phyloP scores from a whole-genome alignment of 2,888 invertebrate species.

The Brassicogethes aeneus region DNA sequence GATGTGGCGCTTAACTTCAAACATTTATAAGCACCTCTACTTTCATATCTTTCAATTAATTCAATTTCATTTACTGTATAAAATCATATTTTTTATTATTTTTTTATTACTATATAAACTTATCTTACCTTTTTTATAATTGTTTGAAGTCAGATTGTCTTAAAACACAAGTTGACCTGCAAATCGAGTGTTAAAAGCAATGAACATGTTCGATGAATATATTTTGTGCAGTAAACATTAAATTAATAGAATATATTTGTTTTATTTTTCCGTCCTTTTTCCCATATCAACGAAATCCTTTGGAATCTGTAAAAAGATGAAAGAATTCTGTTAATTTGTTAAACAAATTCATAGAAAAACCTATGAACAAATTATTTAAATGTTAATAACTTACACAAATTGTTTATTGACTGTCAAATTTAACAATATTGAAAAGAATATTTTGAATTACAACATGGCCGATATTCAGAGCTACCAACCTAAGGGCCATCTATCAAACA shows the following conservation, averaged over 20 bases:
- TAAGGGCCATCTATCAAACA: too few relatives aligned
- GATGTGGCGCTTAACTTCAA: background rate
- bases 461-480: too few relatives aligned
- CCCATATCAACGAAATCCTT: too few relatives aligned
- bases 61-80: background rate
- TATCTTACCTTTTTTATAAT: conserved; percentile 27
- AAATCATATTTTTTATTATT: conserved; percentile 18
- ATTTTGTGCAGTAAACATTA: conserved; percentile 44
- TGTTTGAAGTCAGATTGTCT: conserved; percentile 25
- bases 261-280: background rate
- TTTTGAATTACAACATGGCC: too few relatives aligned
- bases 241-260: conserved; percentile 28
- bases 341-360: too few relatives aligned
- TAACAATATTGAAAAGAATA: too few relatives aligned
- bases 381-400: too few relatives aligned
- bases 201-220: conserved; percentile 43
- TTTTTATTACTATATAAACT: conserved; percentile 12
- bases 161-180: conserved; percentile 33
- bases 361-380: too few relatives aligned
- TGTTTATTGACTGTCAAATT: too few relatives aligned
- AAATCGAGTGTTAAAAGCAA: conserved; percentile 41
- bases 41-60: background rate
- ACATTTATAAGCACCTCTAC: background rate
- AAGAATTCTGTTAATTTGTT: too few relatives aligned
- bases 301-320: too few relatives aligned